A percentile compares a stretch with the other conserved stretches of the same genome.
Conservation (phyloP, 2,888 invertebrate species). For the Idaea aversata region DNA sequence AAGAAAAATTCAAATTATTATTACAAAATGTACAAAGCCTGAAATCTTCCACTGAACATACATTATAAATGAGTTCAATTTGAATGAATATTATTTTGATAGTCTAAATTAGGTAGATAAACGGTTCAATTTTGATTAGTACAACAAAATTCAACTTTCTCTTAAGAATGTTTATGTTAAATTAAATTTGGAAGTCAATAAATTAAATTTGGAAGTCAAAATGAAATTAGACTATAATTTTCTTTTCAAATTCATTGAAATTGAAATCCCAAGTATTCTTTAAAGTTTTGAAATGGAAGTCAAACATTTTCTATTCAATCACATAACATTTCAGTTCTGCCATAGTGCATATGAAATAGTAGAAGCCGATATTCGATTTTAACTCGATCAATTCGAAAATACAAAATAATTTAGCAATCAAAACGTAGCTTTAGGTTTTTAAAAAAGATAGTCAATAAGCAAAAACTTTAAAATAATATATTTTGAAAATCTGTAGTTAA, state of each 20-base stretch:
- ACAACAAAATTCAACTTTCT: background rate
- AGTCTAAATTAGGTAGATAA: background rate
- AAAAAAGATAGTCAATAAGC: background rate
- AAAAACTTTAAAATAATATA: background rate
- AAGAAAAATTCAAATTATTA: constrained; percentile 61
- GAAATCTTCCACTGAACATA: background rate
- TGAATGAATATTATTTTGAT: background rate
- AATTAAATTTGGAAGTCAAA: background rate
- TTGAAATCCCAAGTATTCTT: background rate
- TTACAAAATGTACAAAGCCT: constrained; percentile 51
- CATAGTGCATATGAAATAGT: background rate
- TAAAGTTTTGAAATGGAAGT: background rate
- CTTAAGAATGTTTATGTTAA: background rate
- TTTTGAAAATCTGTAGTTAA: background rate
- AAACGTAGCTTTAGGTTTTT: background rate
- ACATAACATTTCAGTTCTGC: background rate
- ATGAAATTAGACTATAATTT: background rate
- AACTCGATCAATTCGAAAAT: background rate
- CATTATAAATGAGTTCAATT: background rate
- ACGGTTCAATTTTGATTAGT: background rate
- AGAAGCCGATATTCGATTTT: background rate
- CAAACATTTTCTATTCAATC: background rate
- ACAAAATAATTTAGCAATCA: background rate
- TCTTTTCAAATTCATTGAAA: background rate
- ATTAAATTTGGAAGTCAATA: background rate